A percentile compares a stretch with the other conserved stretches of the same genome.
phyloP scores from a whole-genome alignment of 2,797 vertebrate species.

The Mus spretus region DNA sequence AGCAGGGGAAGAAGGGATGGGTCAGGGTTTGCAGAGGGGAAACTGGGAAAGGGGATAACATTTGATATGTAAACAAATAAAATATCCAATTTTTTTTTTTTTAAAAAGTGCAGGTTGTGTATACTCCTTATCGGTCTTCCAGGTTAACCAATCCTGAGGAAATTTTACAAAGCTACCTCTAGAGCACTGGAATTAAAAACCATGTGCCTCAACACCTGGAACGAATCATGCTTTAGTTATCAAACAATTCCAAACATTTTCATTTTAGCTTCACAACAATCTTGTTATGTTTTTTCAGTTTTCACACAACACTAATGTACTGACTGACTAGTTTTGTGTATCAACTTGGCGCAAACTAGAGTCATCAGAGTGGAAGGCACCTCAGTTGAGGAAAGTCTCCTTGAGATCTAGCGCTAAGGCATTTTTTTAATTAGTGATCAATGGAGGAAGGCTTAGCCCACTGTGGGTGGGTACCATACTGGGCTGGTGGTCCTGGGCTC shows the following conservation, averaged over 20 bases:
- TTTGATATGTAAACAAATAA: too few species aligned
- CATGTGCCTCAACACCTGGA: background rate
- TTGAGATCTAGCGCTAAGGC: background rate
- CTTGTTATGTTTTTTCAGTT: background rate
- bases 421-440: background rate
- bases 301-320: background rate
- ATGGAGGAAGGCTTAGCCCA: background rate
- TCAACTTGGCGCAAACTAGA: background rate
- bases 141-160: background rate
- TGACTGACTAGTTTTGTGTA: background rate
- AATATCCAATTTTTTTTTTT: too few species aligned
- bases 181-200: background rate
- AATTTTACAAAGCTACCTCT: conserved; percentile 5
- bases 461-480: background rate
- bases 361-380: background rate
- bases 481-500: background rate
- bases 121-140: background rate
- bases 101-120: background rate
- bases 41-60: too few species aligned
- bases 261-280: background rate
- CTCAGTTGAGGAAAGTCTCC: background rate
- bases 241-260: background rate
- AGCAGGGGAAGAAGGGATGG: too few species aligned
- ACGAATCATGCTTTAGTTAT: background rate
- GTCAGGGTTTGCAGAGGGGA: too few species aligned